phyloP scores from a whole-genome alignment of 2,888 invertebrate genomes.

The Celastrina argiolus region DNA sequence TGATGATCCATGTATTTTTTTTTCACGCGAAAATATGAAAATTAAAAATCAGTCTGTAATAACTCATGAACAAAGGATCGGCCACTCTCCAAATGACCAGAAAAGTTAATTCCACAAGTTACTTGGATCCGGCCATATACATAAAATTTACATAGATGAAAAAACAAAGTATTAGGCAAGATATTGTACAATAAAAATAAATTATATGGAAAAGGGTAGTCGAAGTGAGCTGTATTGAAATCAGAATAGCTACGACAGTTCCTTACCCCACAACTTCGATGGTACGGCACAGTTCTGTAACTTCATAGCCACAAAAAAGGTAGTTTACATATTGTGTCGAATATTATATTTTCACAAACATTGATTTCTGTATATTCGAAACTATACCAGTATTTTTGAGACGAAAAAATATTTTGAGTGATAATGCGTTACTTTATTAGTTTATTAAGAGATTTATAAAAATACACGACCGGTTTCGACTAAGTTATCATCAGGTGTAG shows the following conservation, averaged over 20 bases:
- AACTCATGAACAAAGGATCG: not conserved
- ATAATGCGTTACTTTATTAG: no score
- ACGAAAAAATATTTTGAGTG: no score
- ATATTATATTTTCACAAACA: no score
- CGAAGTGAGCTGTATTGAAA: conserved; percentile 31
- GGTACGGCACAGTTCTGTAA: not conserved
- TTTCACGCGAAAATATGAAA: no score
- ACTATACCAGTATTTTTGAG: no score
- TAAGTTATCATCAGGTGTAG: no score
- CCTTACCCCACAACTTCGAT: conserved; percentile 29
- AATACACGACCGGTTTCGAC: no score
- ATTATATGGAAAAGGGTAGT: conserved; percentile 28
- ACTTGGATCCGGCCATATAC: conserved; percentile 1
- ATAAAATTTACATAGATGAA: conserved; percentile 12
- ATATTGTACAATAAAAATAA: conserved; percentile 28
- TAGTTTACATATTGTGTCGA: not conserved
- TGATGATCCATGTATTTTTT: no score
- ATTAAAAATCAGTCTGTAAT: not conserved
- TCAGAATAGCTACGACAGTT: conserved; percentile 38
- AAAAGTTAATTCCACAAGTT: not conserved
- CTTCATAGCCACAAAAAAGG: not conserved
- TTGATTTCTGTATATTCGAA: no score
- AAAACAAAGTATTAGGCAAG: conserved; percentile 16
- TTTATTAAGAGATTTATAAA: no score
- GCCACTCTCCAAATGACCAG: not conserved